Percentiles rank a stretch among this genome's conserved stretches.
These are phyloP conservation scores for Microcebus murinus DNA, from an alignment of 2,113 vertebrate genomes.

Conservation along the genomic window DNA sequence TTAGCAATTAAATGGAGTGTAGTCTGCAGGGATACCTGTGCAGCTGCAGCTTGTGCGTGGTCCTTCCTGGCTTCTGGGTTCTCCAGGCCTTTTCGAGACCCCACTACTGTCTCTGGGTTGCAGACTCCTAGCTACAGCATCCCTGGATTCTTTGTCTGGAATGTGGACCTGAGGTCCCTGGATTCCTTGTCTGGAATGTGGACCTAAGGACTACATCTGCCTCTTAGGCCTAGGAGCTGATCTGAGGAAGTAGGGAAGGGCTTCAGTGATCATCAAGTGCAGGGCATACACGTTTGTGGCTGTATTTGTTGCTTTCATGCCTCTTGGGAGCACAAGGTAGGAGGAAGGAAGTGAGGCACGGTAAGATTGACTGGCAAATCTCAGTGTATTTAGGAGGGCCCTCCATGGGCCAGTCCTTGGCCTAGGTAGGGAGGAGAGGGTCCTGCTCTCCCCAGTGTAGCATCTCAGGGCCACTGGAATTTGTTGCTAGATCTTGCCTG, in stretches of 20 bases:
- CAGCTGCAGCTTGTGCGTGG: neutral
- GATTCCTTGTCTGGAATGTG: neutral
- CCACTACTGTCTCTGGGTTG: neutral
- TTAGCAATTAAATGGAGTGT: neutral
- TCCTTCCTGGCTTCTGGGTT: neutral
- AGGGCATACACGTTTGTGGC: neutral
- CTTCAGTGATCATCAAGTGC: neutral
- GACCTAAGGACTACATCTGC: neutral
- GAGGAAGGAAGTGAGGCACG: neutral
- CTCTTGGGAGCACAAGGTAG: neutral
- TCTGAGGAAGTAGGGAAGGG: neutral
- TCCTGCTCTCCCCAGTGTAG: neutral
- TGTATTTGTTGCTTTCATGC: neutral
- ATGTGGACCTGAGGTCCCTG: neutral
- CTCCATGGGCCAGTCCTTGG: neutral
- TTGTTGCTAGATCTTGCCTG: neutral
- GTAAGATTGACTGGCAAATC: neutral
- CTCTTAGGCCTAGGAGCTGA: neutral
- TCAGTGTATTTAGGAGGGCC: neutral
- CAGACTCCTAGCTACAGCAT: neutral
- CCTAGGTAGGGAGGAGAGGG: neutral
- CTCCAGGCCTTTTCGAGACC: neutral
- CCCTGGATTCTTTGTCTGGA: neutral
- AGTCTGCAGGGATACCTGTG: neutral
- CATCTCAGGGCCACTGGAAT: neutral